A percentile compares a stretch with the other conserved stretches of the same genome.
phyloP scores from a whole-genome alignment of 2,888 invertebrate species.

The Thymelicus sylvestris region DNA sequence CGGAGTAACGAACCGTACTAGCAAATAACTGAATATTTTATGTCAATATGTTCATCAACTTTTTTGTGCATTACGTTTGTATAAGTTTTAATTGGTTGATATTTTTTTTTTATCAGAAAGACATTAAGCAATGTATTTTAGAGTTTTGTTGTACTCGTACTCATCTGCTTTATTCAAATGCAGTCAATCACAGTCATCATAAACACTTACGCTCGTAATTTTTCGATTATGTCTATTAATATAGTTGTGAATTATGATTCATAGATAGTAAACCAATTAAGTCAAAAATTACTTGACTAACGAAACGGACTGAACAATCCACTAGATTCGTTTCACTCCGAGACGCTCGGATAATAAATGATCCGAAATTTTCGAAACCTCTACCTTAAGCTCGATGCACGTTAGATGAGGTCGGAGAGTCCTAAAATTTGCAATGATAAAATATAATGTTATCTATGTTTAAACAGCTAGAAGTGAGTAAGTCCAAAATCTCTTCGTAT shows the following conservation, averaged over 20 bases:
- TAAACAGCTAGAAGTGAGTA: no score
- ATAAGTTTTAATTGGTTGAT: slow-evolving; percentile 1
- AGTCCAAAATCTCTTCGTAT: no score
- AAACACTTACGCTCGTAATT: no score
- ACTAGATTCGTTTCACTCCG: slow-evolving; percentile 70
- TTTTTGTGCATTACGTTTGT: slow-evolving; percentile 12
- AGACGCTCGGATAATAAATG: slow-evolving; percentile 75
- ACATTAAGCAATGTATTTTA: no score
- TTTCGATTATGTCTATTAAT: not conserved
- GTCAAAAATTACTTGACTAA: slow-evolving; percentile 35
- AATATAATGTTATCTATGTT: no score
- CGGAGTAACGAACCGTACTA: slow-evolving; percentile 29
- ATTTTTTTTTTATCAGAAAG: not conserved
- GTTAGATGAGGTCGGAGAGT: not conserved
- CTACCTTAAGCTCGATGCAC: slow-evolving; percentile 17
- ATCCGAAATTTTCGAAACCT: slow-evolving; percentile 62
- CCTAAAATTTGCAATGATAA: not conserved
- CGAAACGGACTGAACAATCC: slow-evolving; percentile 46
- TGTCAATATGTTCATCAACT: slow-evolving; percentile 22
- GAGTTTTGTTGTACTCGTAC: no score
- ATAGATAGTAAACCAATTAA: slow-evolving; percentile 42
- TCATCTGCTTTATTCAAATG: not conserved
- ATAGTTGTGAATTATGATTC: slow-evolving; percentile 34
- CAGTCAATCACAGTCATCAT: no score
- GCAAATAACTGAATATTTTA: slow-evolving; percentile 31